Evolutionary conservation across 2,888 invertebrate species (phyloP).

Genomic region (Tenthredo mesomela): DNA sequence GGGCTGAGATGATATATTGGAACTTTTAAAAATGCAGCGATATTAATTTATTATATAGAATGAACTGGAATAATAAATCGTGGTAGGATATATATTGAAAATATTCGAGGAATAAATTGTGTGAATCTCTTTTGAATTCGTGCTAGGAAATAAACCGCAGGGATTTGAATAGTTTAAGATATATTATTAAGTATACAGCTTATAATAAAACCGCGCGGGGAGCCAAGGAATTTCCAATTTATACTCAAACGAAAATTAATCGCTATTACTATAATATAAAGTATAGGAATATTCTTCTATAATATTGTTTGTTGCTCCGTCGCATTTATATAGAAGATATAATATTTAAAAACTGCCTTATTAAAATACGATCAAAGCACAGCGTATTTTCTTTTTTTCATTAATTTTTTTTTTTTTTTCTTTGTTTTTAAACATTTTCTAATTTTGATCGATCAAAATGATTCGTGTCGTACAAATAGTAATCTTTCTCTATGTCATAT

Average conservation of each 20-base stretch:
- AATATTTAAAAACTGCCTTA: slow-evolving; percentile 8
- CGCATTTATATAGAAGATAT: neutral
- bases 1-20: neutral
- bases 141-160: slow-evolving; percentile 12
- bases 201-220: neutral
- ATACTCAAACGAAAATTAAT: neutral
- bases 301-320: neutral
- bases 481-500: slow-evolving; percentile 67
- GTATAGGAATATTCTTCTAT: neutral
- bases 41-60: neutral
- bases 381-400: slow-evolving; percentile 47
- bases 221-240: neutral
- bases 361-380: slow-evolving; percentile 41
- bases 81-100: neutral
- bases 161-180: slow-evolving; percentile 1
- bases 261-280: neutral
- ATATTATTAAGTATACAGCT: neutral
- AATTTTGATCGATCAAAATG: slow-evolving; percentile 34
- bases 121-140: neutral
- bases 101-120: neutral
- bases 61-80: neutral
- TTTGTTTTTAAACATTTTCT: neutral
- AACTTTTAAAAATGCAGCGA: neutral
- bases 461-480: slow-evolving; percentile 56
- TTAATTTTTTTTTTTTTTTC: slow-evolving; percentile 49